Conservation (phyloP, 2,113 vertebrate species). For the Tenebrosternarchus preto region DNA sequence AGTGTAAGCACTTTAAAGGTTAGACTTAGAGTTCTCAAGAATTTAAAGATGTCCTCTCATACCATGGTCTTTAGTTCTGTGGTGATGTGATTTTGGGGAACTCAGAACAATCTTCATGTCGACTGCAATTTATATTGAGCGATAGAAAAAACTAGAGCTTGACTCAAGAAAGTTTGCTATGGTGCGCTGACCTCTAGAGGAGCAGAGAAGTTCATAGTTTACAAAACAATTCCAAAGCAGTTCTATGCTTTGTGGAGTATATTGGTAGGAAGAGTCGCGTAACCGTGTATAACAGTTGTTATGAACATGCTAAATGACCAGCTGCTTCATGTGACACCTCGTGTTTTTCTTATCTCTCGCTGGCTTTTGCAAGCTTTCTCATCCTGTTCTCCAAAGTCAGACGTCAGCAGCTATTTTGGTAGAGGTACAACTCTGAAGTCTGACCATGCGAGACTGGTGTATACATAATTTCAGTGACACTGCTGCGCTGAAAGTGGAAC, state of each 20-base stretch:
- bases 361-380: not conserved
- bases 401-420: not conserved
- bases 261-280: too few relatives aligned
- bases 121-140: not conserved
- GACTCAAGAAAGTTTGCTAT: not conserved
- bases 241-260: too few relatives aligned
- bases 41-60: too few relatives aligned
- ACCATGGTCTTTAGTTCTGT: too few relatives aligned
- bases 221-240: not conserved
- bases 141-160: not conserved
- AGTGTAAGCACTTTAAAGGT: too few relatives aligned
- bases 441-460: not conserved
- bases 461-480: slow-evolving; percentile 21
- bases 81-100: not conserved
- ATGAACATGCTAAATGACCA: not conserved
- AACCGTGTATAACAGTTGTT: too few relatives aligned
- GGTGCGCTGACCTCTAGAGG: slow-evolving; percentile 48
- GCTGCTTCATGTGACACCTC: not conserved
- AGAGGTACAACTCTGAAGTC: not conserved
- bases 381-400: not conserved
- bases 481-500: slow-evolving; percentile 27
- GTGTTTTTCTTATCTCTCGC: not conserved
- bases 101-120: not conserved
- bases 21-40: too few relatives aligned
- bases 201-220: not conserved